These are phyloP conservation scores for Pollenia angustigena DNA, from an alignment of 2,888 invertebrate species.

Conservation along the genomic window DNA sequence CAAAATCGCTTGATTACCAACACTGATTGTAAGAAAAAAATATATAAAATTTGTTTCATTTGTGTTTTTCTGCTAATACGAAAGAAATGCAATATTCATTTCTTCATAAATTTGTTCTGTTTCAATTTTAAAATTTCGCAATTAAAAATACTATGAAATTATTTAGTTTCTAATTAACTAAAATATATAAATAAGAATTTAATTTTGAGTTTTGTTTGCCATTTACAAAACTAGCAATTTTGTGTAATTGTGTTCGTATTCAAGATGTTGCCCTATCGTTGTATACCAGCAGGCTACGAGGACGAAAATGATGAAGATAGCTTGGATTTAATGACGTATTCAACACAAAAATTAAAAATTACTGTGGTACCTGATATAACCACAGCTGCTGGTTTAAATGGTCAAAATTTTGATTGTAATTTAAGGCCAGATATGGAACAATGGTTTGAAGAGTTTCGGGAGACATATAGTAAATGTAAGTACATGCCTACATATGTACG, in stretches of 20 bases:
- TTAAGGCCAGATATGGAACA: slow-evolving; percentile 77
- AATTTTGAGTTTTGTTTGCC: slow-evolving; percentile 14
- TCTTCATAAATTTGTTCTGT: slow-evolving; percentile 22
- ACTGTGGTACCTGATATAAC: slow-evolving; percentile 83
- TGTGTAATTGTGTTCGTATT: not conserved
- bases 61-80: not conserved
- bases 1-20: no score
- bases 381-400: slow-evolving; percentile 82
- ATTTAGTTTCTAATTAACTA: slow-evolving; percentile 9
- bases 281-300: slow-evolving; percentile 82
- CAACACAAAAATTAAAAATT: slow-evolving; percentile 80
- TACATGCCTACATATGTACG: slow-evolving; percentile 6
- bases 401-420: slow-evolving; percentile 80
- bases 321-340: slow-evolving; percentile 74
- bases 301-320: slow-evolving; percentile 78
- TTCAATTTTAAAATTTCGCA: not conserved
- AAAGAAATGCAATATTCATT: slow-evolving; percentile 42
- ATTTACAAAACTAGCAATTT: not conserved
- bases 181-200: not conserved
- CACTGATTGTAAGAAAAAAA: no score
- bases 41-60: not conserved
- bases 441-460: slow-evolving; percentile 80
- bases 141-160: slow-evolving; percentile 21
- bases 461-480: slow-evolving; percentile 81
- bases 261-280: slow-evolving; percentile 58